Base-by-base conservation (phyloP, 2,113 vertebrate genomes). In the Gasterosteus nipponicus region DNA sequence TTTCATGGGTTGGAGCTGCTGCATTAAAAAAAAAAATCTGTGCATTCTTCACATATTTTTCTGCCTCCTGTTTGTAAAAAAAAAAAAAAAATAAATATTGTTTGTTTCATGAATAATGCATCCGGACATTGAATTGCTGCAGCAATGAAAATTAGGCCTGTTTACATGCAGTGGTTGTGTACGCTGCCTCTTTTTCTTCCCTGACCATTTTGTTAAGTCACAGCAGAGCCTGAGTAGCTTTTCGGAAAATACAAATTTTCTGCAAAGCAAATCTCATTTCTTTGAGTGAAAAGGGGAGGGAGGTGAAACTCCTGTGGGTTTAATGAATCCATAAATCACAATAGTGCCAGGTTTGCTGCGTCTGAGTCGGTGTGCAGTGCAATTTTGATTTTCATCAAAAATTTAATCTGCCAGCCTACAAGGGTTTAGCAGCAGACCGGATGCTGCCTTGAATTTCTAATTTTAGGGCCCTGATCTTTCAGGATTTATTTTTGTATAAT, bases 401-500 rank as follows among this genome's bases (percentile, higher is more conserved):
- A 97, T 94, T 94, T 97, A 98, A 98, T 99, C 96, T 93, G 81
- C 90, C 87, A 90, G 89, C 87, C 94, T 96, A 95, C 96, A 94
- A 97, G 95, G 96, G 96, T 96, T 98, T 96, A 96, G 96, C 95
- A 90, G 95, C 95, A 93, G 93, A 94, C 95, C 93, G 95, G 96
- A 96, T 94, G 95, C 96, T 95, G 94, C 93, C 94, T 95, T 97
- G 96, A 98, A 98, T 98, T 98, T 98, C 97, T 98, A 97, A 98
- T 98, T 98, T 98, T 96, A 97, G 97, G 90, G 88, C 80, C 93
- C 95, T 95, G 95, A 96, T 98, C 97, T 98, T 97, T 96, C 96
- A 97, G 97, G 97, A 98, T 98, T 98, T 98, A 97, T 98, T 98
- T 93, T 98, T 96, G 96, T 97, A 96, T 98, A 98, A 98, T 99